Conservation (phyloP, 2,797 vertebrate genomes). For the Acanthurus tractus region DNA sequence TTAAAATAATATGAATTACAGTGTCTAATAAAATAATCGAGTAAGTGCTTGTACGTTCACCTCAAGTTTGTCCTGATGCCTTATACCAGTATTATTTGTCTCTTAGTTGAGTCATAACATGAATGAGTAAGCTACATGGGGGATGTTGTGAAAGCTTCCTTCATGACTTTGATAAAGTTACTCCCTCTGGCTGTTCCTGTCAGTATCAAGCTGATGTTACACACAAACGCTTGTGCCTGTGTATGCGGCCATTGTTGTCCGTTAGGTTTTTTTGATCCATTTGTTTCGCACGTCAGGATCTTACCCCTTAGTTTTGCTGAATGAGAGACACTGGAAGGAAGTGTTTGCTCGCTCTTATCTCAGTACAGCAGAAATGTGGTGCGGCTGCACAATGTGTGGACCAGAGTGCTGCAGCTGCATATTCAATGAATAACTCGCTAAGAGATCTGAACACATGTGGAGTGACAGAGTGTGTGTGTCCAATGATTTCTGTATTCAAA, state of each 20-base stretch:
- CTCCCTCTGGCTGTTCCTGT: slow-evolving; percentile 8
- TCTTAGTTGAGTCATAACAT: slow-evolving; percentile 18
- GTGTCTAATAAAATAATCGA: not conserved
- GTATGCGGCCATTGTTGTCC: slow-evolving; percentile 1
- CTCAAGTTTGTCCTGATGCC: not conserved
- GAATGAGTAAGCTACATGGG: slow-evolving; percentile 9
- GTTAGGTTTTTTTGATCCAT: slow-evolving; percentile 7
- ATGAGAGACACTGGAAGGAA: slow-evolving; percentile 78
- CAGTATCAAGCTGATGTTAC: slow-evolving; percentile 29
- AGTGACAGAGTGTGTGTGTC: not conserved
- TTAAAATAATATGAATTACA: not conserved
- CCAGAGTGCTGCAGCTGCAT: slow-evolving; percentile 4
- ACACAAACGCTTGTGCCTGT: not conserved
- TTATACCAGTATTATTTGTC: not conserved
- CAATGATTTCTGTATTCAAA: slow-evolving; percentile 19
- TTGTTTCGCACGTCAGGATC: not conserved
- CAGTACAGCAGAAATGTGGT: slow-evolving; percentile 55
- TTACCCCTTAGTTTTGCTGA: slow-evolving; percentile 68
- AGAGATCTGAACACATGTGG: slow-evolving; percentile 37
- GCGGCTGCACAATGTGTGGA: slow-evolving; percentile 44
- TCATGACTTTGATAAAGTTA: not conserved
- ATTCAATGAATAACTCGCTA: slow-evolving; percentile 27
- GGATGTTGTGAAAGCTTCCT: slow-evolving; percentile 10
- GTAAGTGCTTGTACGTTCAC: not conserved
- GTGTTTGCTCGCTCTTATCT: slow-evolving; percentile 72